A percentile compares a stretch with the other conserved stretches of the same genome.
These are phyloP conservation scores for Dreissena rostriformis DNA, from an alignment of 1,140 invertebrate species.

Conservation along the genomic window DNA sequence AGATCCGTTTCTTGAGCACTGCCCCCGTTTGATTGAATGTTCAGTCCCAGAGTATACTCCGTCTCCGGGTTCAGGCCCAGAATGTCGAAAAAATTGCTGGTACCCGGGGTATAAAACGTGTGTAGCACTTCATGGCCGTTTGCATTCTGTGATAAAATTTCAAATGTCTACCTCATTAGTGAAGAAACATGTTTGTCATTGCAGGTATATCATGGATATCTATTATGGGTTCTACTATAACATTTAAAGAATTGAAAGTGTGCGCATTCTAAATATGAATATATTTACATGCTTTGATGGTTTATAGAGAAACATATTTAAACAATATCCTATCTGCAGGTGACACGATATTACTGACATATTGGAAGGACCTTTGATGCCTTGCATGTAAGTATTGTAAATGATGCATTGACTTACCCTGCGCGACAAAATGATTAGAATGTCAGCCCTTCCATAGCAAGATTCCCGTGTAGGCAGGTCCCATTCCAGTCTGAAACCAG, in stretches of 20 bases:
- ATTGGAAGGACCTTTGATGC: too few relatives aligned
- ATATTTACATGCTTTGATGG: too few relatives aligned
- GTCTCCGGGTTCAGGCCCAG: constrained; percentile 8
- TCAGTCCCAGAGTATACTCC: background rate
- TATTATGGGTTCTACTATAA: too few relatives aligned
- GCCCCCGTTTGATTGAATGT: background rate
- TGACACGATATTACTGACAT: too few relatives aligned
- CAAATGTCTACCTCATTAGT: too few relatives aligned
- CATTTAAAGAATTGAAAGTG: too few relatives aligned
- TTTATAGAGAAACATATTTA: too few relatives aligned
- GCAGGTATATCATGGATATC: too few relatives aligned
- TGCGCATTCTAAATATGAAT: too few relatives aligned
- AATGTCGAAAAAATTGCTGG: constrained; percentile 14
- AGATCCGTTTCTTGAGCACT: background rate
- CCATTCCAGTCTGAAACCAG: constrained; percentile 4
- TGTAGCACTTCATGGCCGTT: background rate
- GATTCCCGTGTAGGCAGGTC: background rate
- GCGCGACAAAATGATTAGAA: background rate
- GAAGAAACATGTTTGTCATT: too few relatives aligned
- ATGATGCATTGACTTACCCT: background rate
- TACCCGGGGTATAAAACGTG: background rate
- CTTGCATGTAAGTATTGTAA: too few relatives aligned
- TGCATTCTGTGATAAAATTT: background rate
- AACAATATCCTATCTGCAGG: too few relatives aligned
- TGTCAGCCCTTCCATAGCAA: background rate